These are phyloP conservation scores for Phylloscopus trochilus DNA, from an alignment of 2,113 vertebrate species.

Conservation along the genomic window DNA sequence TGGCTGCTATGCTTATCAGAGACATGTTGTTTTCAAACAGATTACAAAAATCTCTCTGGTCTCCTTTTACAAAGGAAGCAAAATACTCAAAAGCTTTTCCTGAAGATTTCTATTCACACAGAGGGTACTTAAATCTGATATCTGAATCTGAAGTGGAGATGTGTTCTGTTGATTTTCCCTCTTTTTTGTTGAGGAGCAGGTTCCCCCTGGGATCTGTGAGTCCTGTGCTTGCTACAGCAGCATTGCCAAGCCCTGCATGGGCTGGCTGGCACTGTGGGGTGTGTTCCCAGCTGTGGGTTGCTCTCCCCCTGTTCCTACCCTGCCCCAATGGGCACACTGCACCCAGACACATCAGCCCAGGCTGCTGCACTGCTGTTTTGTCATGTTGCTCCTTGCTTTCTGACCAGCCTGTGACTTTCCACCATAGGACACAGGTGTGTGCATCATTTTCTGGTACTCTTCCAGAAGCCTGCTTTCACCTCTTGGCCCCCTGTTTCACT, in stretches of 20 bases:
- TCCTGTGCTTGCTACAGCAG: not conserved
- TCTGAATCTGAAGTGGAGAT: not conserved
- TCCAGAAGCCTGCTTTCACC: rapidly evolving
- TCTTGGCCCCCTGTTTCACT: not conserved
- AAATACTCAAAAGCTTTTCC: not conserved
- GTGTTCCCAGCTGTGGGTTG: not conserved
- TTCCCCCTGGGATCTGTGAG: not conserved
- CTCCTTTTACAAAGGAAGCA: not conserved
- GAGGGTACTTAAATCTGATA: not conserved
- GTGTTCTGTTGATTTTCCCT: not conserved
- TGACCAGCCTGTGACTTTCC: not conserved
- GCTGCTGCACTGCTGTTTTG: not conserved
- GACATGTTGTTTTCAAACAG: not conserved
- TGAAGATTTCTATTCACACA: not conserved
- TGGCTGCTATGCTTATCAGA: not conserved
- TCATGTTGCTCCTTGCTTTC: not conserved
- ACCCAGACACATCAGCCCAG: too few species aligned
- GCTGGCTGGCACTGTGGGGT: not conserved
- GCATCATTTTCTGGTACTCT: not conserved
- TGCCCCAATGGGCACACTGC: too few species aligned
- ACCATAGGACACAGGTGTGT: rapidly evolving
- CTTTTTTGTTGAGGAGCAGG: not conserved
- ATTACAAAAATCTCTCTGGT: not conserved
- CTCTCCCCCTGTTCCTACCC: not conserved
- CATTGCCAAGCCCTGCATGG: too few species aligned